Percentiles rank a stretch among this genome's conserved stretches.
These are phyloP conservation scores for Elymnias hypermnestra DNA, from an alignment of 1,140 invertebrate species.

Conservation along the genomic window DNA sequence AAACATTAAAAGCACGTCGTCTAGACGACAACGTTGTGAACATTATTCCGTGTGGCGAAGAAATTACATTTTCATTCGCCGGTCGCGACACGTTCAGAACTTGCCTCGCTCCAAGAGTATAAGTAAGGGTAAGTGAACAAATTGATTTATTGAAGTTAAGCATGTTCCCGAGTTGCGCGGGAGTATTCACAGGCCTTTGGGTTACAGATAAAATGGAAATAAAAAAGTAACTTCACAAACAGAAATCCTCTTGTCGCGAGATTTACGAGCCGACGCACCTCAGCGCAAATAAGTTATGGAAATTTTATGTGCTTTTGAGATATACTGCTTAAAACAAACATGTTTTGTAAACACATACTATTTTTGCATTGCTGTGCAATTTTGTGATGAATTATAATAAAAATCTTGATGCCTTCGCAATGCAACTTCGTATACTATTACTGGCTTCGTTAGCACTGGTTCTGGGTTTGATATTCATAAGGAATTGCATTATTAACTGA, in stretches of 20 bases:
- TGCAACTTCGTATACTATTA: no score
- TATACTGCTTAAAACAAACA: slow-evolving; percentile 14
- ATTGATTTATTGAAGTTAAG: slow-evolving; percentile 75
- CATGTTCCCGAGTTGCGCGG: slow-evolving; percentile 57
- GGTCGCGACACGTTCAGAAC: slow-evolving; percentile 46
- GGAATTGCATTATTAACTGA: no score
- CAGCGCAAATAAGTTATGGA: slow-evolving; percentile 62
- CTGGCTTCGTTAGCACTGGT: no score
- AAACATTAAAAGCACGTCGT: slow-evolving; percentile 2
- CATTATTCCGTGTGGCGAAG: slow-evolving; percentile 21
- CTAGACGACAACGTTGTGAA: slow-evolving; percentile 9
- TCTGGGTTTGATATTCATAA: no score
- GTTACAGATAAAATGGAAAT: slow-evolving; percentile 71
- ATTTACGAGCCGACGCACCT: slow-evolving; percentile 71
- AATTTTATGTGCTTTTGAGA: slow-evolving; percentile 50
- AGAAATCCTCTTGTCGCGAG: slow-evolving; percentile 72
- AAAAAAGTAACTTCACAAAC: slow-evolving; percentile 73
- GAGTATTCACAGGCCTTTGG: slow-evolving; percentile 67
- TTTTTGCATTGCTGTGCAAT: no score
- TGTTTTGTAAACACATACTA: no score
- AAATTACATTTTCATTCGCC: slow-evolving; percentile 41
- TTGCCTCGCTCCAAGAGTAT: slow-evolving; percentile 48
- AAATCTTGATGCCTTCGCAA: no score
- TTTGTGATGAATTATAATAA: no score
- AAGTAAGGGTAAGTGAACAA: slow-evolving; percentile 70